Base-by-base conservation (phyloP, 1,140 invertebrate species). In the Hetaerina americana region DNA sequence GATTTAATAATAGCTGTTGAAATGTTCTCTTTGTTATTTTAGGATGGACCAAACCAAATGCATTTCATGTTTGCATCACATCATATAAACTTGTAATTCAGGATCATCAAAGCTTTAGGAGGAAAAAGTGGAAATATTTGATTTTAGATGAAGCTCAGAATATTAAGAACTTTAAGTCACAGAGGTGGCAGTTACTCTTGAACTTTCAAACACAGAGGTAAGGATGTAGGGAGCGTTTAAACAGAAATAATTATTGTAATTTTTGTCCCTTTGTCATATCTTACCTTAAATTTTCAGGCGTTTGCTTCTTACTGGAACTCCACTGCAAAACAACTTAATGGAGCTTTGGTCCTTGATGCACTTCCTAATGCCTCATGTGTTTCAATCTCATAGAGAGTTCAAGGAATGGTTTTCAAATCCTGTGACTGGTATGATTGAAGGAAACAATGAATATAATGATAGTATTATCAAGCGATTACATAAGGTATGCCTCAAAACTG, bases 321-420 rank as follows among this genome's bases (percentile, higher is more conserved):
- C 98, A 27, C 85, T 99, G 72, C 98, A 99, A 84, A 99, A 99
- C 81, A 97, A 95, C 82, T 82, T 99, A 72, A 97, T 98, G 94
- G 98, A 99, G 84, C 83, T 99, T 70, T 99, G 98, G 98, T 99
- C 98, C 5, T 82, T 99, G 15, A 98, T 99, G 96, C 97, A 99
- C 84, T 99, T 99, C 84, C 86, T 99, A 8, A 99, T 99, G 98
- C 98, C 98, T 66, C 91, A 97, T 83, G 93, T 99, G 72, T 99
- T 99, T 85, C 93, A 96, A 77, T 99, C 96, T 25, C 97, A 99
- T 82, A 86, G 90, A 69, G 95, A 99, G 81, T 98, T 94, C 78
- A 95, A 96, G 80, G 96, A 99, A 82, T 99, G 97, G 97, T 99
- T 99, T 85, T 94, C 93, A 68, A 97, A 97, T 84, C 97, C 98